phyloP scores from a whole-genome alignment of 2,797 vertebrate species.

The Eleutherodactylus coqui region DNA sequence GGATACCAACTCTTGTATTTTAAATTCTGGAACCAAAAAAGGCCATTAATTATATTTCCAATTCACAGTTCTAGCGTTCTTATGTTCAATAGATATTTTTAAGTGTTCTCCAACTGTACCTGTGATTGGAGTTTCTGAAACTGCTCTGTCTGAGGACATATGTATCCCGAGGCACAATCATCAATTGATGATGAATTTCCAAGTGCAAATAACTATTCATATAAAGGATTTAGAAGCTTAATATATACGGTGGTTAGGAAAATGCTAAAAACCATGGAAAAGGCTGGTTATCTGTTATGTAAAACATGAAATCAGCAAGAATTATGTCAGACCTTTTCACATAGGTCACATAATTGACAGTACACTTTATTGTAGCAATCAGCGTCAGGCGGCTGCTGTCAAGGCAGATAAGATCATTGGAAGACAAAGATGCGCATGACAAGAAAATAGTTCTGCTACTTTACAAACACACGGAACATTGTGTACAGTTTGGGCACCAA shows the following conservation, averaged over 20 bases:
- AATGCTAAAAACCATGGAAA: not conserved
- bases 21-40: not conserved
- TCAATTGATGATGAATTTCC: constrained; percentile 23
- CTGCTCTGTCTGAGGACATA: constrained; percentile 7
- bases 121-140: not conserved
- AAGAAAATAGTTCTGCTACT: no score
- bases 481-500: no score
- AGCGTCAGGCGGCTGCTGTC: no score
- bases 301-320: not conserved
- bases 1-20: no score
- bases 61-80: not conserved
- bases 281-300: not conserved
- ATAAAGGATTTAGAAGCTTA: constrained; percentile 17
- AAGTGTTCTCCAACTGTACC: not conserved
- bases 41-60: not conserved
- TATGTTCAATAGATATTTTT: not conserved
- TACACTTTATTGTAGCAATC: no score
- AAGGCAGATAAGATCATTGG: no score
- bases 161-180: not conserved
- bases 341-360: not conserved
- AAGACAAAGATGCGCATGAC: no score
- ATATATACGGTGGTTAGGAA: not conserved
- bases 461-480: no score
- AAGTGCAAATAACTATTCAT: constrained; percentile 24
- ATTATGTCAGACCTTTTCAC: not conserved